Conservation (phyloP, 2,113 vertebrate species). For the Nicator chloris region DNA sequence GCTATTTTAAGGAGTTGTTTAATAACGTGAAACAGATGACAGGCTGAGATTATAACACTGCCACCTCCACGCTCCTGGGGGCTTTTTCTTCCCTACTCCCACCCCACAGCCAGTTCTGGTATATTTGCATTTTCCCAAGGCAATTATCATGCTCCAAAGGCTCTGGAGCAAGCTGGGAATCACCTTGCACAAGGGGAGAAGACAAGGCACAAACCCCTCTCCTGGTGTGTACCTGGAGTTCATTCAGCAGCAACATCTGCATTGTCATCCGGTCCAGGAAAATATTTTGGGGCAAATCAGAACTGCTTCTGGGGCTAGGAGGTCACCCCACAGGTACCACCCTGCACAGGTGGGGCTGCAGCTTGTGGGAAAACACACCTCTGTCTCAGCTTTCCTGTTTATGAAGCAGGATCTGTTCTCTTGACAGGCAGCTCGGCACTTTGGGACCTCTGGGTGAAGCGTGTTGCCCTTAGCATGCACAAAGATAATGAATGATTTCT, state of each 20-base stretch:
- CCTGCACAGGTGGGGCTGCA: not conserved
- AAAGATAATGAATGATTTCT: not conserved
- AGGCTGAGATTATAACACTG: slow-evolving; percentile 44
- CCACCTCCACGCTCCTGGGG: slow-evolving; percentile 44
- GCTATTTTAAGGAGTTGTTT: slow-evolving; percentile 47
- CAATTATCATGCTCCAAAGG: not conserved
- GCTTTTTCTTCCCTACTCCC: not conserved
- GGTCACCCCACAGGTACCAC: not conserved
- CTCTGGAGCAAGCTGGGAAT: not conserved
- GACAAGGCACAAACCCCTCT: not conserved
- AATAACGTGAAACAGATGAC: slow-evolving; percentile 26
- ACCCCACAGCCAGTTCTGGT: not conserved
- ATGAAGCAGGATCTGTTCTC: not conserved
- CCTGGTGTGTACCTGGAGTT: fast-evolving
- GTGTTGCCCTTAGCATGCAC: not conserved
- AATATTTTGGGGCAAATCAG: not conserved
- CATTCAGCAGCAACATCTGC: not conserved
- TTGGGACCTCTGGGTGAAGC: not conserved
- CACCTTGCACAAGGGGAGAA: fast-evolving
- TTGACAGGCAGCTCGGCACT: not conserved
- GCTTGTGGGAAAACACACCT: not conserved
- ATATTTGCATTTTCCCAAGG: slow-evolving; percentile 2
- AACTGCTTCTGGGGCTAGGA: not conserved
- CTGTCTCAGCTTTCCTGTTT: not conserved
- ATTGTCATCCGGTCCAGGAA: fast-evolving